Conservation (phyloP, 1,140 invertebrate genomes). For the Drosophila lowei region DNA sequence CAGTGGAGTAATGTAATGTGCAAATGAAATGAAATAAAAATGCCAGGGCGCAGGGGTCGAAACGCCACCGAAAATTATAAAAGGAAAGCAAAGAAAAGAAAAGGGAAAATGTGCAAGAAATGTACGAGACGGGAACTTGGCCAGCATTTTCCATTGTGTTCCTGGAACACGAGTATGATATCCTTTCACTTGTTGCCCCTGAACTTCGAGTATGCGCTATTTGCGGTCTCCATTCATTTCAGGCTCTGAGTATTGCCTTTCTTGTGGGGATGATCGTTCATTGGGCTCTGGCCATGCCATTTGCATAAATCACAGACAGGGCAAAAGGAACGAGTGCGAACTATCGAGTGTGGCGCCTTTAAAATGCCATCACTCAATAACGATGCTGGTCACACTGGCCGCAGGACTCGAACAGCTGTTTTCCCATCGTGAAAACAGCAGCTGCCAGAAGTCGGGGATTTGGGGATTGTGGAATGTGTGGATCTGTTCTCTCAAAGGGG, state of each 20-base stretch:
- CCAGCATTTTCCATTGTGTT: slow-evolving; percentile 20
- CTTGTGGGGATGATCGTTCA: slow-evolving; percentile 43
- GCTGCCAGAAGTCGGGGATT: too few species aligned
- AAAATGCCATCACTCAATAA: slow-evolving; percentile 25
- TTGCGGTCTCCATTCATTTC: background rate
- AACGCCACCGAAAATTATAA: slow-evolving; percentile 13
- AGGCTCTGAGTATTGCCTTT: slow-evolving; percentile 24
- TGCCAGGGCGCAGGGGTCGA: slow-evolving; percentile 21
- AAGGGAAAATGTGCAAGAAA: slow-evolving; percentile 1
- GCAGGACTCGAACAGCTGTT: too few species aligned
- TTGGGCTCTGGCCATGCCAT: slow-evolving; percentile 48
- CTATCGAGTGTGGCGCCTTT: slow-evolving; percentile 30
- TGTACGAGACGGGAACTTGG: background rate
- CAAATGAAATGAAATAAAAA: slow-evolving; percentile 80
- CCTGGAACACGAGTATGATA: too few species aligned
- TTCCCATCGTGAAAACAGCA: too few species aligned
- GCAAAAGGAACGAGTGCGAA: slow-evolving; percentile 6
- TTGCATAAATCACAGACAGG: slow-evolving; percentile 60
- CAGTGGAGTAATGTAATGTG: slow-evolving; percentile 54
- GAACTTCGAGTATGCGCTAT: slow-evolving; percentile 31
- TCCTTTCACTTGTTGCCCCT: slow-evolving; percentile 33
- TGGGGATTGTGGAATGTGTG: background rate
- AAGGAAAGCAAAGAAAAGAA: background rate
- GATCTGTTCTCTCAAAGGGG: background rate
- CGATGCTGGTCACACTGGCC: background rate